Evolutionary conservation across 2,888 invertebrate genomes (phyloP).

Genomic region (Lasioglossum oenotherae): DNA sequence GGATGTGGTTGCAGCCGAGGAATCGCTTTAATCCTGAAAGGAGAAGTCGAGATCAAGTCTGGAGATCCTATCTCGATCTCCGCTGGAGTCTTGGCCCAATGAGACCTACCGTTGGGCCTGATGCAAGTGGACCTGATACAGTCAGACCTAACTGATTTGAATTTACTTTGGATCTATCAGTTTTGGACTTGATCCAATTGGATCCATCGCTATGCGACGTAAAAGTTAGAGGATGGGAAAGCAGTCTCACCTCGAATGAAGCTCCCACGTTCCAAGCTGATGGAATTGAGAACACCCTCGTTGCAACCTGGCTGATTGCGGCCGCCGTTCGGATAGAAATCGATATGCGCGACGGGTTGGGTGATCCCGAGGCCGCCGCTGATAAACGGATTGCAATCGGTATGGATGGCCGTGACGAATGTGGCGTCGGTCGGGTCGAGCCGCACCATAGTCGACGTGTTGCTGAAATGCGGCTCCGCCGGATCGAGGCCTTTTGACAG

Average conservation of each 20-base stretch:
- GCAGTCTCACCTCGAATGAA: conserved; percentile 86
- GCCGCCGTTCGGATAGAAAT: conserved; percentile 97
- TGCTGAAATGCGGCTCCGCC: conserved; percentile 95
- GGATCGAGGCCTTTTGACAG: conserved; percentile 89
- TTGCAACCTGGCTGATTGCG: conserved; percentile 90
- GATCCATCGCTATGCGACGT: neutral
- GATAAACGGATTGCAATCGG: conserved; percentile 92
- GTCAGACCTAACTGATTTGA: neutral
- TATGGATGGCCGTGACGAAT: conserved; percentile 96
- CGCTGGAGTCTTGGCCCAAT: neutral
- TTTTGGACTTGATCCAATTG: neutral
- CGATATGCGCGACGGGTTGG: conserved; percentile 94
- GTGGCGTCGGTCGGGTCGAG: conserved; percentile 94
- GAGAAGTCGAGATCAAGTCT: no score
- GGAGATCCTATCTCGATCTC: no score
- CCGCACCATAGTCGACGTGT: conserved; percentile 92
- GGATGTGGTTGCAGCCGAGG: conserved; percentile 94
- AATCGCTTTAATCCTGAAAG: conserved; percentile 87
- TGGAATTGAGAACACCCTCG: conserved; percentile 87
- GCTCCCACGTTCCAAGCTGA: conserved; percentile 88
- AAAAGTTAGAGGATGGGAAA: neutral
- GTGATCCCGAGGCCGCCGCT: conserved; percentile 92
- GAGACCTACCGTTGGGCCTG: fast-evolving
- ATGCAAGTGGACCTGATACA: neutral
- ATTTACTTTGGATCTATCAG: neutral